phyloP scores from a whole-genome alignment of 2,888 invertebrate genomes.

The Mylabris sibirica region DNA sequence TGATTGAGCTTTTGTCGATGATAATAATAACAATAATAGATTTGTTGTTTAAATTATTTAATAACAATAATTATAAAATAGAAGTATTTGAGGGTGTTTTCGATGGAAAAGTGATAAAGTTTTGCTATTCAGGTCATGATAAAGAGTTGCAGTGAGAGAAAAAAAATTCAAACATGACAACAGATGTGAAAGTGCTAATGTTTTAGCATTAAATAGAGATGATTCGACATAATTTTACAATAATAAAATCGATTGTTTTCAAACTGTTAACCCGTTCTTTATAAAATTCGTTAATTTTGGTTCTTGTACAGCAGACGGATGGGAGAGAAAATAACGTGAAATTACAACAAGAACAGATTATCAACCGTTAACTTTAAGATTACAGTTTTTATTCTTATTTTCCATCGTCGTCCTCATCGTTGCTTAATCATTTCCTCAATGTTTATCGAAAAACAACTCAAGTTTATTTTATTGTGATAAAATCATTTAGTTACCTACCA shows the following conservation, averaged over 20 bases:
- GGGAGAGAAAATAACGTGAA: not conserved
- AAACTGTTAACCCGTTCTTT: not conserved
- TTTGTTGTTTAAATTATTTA: not conserved
- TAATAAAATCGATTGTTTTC: not conserved
- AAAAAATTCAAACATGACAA: not conserved
- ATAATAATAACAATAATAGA: constrained; percentile 5
- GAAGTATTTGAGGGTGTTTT: constrained; percentile 10
- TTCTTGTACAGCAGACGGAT: not conserved
- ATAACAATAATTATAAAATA: constrained; percentile 7
- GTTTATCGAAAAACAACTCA: not conserved
- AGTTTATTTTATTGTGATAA: not conserved
- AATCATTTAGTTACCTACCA: not conserved
- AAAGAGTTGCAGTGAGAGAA: not conserved
- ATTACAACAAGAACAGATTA: not conserved
- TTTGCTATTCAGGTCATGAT: not conserved
- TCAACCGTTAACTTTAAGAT: constrained; percentile 4
- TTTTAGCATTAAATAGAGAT: not conserved
- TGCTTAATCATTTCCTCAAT: not conserved
- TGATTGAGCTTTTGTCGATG: constrained; percentile 10
- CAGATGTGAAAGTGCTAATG: constrained; percentile 10
- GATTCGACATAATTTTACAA: too few species aligned
- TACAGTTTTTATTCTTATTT: not conserved
- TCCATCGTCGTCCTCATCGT: not conserved
- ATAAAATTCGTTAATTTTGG: not conserved
- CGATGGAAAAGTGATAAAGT: not conserved